Base-by-base conservation (phyloP, 1,140 invertebrate species). In the Drosophila leontia region DNA sequence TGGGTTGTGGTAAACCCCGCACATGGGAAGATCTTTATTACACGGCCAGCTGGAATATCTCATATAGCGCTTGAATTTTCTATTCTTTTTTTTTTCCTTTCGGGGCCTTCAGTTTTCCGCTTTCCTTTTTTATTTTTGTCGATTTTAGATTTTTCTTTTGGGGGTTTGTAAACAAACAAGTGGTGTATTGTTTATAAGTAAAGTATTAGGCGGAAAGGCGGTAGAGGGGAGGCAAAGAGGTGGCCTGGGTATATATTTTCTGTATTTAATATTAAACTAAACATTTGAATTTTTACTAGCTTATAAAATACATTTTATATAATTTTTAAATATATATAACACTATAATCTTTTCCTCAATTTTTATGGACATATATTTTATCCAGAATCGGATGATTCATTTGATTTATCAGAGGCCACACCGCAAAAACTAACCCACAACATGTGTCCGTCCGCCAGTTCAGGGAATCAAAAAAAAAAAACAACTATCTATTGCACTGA, bases 31-130 rank as follows among this genome's bases (percentile, higher is more conserved):
- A 41, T 59, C 55, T 68, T 64, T 62, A 69, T 80, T 70, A 61
- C 48, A 47, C 50, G 39, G 82, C 68, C 83, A 88, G 83, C 84
- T 86, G 83, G 83, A 77, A 72, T 48, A 83, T 87, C 67, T 86
- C 83, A 87, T 67, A 63, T 88, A 77, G 68, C 83, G 71, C 84
- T 64, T 56, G 37, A n/a, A 45, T 56, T 45, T 39, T n/a, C 13
- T 7, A 29, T 65, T 69, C 37, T 51, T 44, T 57, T 63, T 50
- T 59, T 7, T 34, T 34, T 34, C 32, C 32, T 9, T 26, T 9
- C 19, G 13, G 32, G 57, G 53, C 12, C 61, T 47, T 62, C 34
- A 13, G 26, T 19, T 42, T 29, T 34, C 35, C 5, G 47, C 50
- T 48, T 70, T 50, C 42, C 17, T 56, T 55, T 55, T 56, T 56